A percentile compares a stretch with the other conserved stretches of the same genome.
These are phyloP conservation scores for Stenodera caucasica DNA, from an alignment of 2,888 invertebrate genomes.

Conservation along the genomic window DNA sequence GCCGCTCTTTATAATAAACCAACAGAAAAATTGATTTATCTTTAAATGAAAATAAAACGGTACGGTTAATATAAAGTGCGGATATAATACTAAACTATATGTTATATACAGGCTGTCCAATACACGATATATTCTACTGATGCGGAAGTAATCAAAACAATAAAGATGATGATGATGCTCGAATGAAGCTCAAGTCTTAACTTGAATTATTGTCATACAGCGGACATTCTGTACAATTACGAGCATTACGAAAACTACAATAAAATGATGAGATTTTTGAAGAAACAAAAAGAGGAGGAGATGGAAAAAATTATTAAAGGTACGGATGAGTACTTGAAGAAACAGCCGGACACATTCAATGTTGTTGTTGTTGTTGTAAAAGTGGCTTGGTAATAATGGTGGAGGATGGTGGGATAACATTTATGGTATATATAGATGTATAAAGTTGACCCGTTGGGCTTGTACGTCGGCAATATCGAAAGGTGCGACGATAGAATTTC, in stretches of 20 bases:
- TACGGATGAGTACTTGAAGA: background rate
- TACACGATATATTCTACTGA: too few relatives aligned
- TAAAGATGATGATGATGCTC: too few relatives aligned
- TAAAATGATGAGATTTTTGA: background rate
- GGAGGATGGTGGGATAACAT: slow-evolving; percentile 7
- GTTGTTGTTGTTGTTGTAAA: slow-evolving; percentile 1
- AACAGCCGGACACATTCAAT: background rate
- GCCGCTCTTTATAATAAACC: slow-evolving; percentile 30
- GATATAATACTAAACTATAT: slow-evolving; percentile 12
- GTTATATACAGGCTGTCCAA: too few relatives aligned
- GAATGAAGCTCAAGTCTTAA: too few relatives aligned
- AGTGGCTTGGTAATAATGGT: slow-evolving; percentile 17
- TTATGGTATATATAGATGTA: slow-evolving; percentile 3
- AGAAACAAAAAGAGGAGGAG: background rate
- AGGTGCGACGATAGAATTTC: background rate
- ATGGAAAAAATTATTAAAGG: background rate
- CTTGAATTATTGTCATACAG: too few relatives aligned
- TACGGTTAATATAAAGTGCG: slow-evolving; percentile 12
- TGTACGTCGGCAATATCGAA: background rate
- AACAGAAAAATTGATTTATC: slow-evolving; percentile 42
- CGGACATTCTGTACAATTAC: too few relatives aligned
- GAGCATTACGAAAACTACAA: too few relatives aligned
- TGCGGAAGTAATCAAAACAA: too few relatives aligned
- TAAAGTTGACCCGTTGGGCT: slow-evolving; percentile 3
- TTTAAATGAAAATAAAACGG: slow-evolving; percentile 34